Evolutionary conservation across 1,140 invertebrate genomes (phyloP).

Genomic region (Leguminivora glycinivorella): DNA sequence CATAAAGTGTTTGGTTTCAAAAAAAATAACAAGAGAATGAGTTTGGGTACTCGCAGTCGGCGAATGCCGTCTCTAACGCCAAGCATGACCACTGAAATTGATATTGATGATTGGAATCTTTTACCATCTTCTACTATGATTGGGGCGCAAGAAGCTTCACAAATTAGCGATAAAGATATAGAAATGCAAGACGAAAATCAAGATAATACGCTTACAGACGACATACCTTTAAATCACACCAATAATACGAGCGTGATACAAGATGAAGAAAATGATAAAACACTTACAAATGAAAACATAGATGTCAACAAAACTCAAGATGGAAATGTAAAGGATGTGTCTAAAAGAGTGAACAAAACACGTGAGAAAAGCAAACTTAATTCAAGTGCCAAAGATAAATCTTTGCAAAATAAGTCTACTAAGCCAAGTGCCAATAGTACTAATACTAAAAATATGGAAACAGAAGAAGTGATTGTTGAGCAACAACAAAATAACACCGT

Average conservation of each 20-base stretch:
- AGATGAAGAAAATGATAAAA: slow-evolving; percentile 18
- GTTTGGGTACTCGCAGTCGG: slow-evolving; percentile 34
- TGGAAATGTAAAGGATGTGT: slow-evolving; percentile 2
- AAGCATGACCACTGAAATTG: slow-evolving; percentile 57
- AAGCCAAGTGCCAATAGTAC: background rate
- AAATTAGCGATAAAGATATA: slow-evolving; percentile 3
- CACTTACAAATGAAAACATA: slow-evolving; percentile 10
- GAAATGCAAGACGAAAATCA: slow-evolving; percentile 12
- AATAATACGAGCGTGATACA: background rate
- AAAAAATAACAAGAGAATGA: slow-evolving; percentile 42
- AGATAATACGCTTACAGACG: slow-evolving; percentile 8
- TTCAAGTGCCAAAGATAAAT: background rate
- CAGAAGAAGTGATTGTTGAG: background rate
- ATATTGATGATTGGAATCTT: slow-evolving; percentile 63
- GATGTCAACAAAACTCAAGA: slow-evolving; percentile 30
- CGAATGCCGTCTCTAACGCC: slow-evolving; percentile 48
- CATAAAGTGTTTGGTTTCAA: slow-evolving; percentile 59
- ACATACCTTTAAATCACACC: background rate
- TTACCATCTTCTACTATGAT: slow-evolving; percentile 71
- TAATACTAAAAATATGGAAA: background rate
- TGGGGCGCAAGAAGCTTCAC: background rate
- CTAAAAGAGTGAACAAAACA: slow-evolving; percentile 28
- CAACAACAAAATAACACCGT: background rate
- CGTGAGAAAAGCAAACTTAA: slow-evolving; percentile 11
- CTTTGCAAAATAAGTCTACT: background rate